Evolutionary conservation across 2,888 invertebrate genomes (phyloP), one percentile per base, ranked within the genome.

Genomic region (Chymomyza procnemis): DNA sequence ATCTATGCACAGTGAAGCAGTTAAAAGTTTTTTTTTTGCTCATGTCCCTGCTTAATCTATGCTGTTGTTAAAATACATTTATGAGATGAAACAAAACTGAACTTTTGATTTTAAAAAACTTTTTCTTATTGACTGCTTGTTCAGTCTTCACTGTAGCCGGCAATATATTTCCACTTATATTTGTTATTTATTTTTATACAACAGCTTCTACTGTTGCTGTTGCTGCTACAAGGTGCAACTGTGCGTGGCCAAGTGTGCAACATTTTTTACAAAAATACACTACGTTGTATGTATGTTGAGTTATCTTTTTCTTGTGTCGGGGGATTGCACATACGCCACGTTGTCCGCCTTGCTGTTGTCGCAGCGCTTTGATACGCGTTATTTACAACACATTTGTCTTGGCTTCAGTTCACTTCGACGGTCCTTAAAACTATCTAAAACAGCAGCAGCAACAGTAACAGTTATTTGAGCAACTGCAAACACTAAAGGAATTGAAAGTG

Each of bases 331-430:
- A 66, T 76, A 71, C 66, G 57, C 58, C 58, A 30, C 58, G 21
- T 66, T 16, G 56, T 61, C 12, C 65, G 74, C 77, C 71, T 70
- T 76, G 72, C 80, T 82, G 72, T 82, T 82, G 83, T 75, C 74
- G 67, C 85, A 73, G 75, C 69, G 70, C 85, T 73, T 76, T 73
- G 77, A 75, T 73, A 72, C 79, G 82, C 77, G 75, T 82, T 85
- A 80, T 80, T 75, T 85, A 78, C 76, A 78, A 76, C 66, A 83
- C 83, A 85, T 85, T 80, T 80, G 83, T 80, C 85, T 83, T 76
- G 71, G 78, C 80, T 76, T 83, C 76, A 79, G 63, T 65, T 76
- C 66, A 69, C 61, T 59, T 56, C 59, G 34, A 67, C 60, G 56
- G 22, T 50, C 50, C 19, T 19, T 50, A 12, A 8, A 16, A 1